A percentile compares a stretch with the other conserved stretches of the same genome.
phyloP scores from a whole-genome alignment of 2,113 vertebrate genomes.

The Psophia crepitans region DNA sequence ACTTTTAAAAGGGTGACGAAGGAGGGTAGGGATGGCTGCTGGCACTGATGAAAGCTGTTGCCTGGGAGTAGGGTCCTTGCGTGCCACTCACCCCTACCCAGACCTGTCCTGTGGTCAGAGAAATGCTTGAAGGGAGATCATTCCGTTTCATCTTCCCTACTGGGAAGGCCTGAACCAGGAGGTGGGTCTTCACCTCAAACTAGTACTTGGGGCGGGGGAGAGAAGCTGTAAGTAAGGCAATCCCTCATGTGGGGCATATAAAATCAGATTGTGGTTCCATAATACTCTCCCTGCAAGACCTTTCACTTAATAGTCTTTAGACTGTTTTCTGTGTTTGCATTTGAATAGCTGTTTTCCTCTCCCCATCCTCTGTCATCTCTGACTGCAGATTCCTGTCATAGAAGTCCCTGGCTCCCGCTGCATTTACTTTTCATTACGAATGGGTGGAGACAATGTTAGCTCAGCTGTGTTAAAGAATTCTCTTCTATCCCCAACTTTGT shows the following conservation, averaged over 20 bases:
- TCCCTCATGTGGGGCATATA: not conserved
- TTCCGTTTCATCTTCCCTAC: not conserved
- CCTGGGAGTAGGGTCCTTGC: accelerated
- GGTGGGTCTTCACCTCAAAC: not conserved
- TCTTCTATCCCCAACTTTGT: not conserved
- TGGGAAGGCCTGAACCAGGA: not conserved
- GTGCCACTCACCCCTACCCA: accelerated
- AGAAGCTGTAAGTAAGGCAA: not conserved
- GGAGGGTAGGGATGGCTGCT: not conserved
- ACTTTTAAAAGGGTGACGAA: not conserved
- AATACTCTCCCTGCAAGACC: not conserved
- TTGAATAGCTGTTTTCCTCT: not conserved
- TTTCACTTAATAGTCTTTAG: not conserved
- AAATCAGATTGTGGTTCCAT: not conserved
- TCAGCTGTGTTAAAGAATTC: not conserved
- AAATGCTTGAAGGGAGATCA: not conserved
- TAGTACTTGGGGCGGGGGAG: no score
- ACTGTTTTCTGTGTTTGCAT: not conserved
- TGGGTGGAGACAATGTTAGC: not conserved
- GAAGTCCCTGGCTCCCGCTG: not conserved
- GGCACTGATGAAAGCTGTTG: not conserved
- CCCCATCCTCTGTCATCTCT: not conserved
- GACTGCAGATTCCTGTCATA: not conserved
- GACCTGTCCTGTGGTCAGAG: not conserved
- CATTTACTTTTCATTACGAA: not conserved